phyloP scores from a whole-genome alignment of 2,113 vertebrate genomes.

The Dissostichus mawsoni region DNA sequence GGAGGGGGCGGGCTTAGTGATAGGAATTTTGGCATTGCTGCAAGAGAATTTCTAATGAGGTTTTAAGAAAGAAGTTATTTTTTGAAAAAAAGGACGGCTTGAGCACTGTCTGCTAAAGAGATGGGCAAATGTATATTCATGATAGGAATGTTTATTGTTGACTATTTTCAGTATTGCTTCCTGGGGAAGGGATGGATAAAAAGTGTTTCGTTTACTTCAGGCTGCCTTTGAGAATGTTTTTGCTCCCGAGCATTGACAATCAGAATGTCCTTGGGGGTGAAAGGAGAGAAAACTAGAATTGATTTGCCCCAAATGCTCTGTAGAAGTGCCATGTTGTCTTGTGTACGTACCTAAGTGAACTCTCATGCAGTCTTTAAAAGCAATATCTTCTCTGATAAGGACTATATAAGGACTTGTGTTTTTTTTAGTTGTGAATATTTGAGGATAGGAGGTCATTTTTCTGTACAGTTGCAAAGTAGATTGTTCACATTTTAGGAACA shows the following conservation, averaged over 20 bases:
- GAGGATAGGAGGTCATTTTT: constrained; percentile 60
- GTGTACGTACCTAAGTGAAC: constrained; percentile 72
- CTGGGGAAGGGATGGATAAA: constrained; percentile 49
- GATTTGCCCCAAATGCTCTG: constrained; percentile 72
- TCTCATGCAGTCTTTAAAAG: constrained; percentile 81
- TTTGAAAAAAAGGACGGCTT: constrained; percentile 52
- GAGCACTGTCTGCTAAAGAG: constrained; percentile 52
- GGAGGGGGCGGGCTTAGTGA: constrained; percentile 62
- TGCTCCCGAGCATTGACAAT: constrained; percentile 80
- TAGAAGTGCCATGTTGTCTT: constrained; percentile 81
- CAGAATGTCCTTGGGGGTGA: constrained; percentile 73
- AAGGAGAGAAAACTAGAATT: constrained; percentile 38
- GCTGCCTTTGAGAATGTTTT: constrained; percentile 80
- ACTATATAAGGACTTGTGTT: constrained; percentile 71
- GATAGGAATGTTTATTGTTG: constrained; percentile 73
- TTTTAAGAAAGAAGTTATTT: constrained; percentile 81
- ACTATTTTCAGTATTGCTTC: constrained; percentile 79
- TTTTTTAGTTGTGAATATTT: constrained; percentile 70
- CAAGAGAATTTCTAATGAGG: constrained; percentile 83
- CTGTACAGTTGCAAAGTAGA: constrained; percentile 72
- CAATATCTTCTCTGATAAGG: constrained; percentile 80
- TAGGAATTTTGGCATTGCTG: constrained; percentile 79
- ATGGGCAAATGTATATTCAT: constrained; percentile 64
- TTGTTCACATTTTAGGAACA: constrained; percentile 63
- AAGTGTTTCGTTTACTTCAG: constrained; percentile 77